Evolutionary conservation across 2,113 vertebrate species (phyloP).

Genomic region (Hydrolagus affinis): DNA sequence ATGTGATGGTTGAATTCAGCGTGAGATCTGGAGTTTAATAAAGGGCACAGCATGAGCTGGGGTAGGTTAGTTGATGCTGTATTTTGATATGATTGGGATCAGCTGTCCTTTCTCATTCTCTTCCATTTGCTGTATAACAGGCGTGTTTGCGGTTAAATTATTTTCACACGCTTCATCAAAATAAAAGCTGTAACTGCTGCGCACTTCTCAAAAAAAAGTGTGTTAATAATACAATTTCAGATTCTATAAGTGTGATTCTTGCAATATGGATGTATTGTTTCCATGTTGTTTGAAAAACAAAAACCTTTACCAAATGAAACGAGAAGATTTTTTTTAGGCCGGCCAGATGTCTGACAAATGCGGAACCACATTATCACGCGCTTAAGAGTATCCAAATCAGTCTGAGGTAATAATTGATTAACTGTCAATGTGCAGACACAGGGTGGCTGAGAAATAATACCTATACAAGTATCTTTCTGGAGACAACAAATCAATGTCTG

Average conservation of each 20-base stretch:
- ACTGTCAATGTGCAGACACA: too few relatives aligned
- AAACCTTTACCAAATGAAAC: background rate
- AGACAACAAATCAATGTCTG: too few relatives aligned
- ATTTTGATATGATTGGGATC: background rate
- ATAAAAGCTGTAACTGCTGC: background rate
- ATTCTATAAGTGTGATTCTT: background rate
- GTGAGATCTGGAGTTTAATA: slow-evolving; percentile 12
- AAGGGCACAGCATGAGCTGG: slow-evolving; percentile 4
- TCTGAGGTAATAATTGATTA: too few relatives aligned
- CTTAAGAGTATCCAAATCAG: too few relatives aligned
- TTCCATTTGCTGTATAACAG: background rate
- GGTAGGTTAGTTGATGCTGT: background rate
- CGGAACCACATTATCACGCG: too few relatives aligned
- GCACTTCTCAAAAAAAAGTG: background rate
- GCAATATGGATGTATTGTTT: background rate
- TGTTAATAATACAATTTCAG: background rate
- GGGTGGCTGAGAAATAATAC: too few relatives aligned
- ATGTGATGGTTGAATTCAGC: slow-evolving; percentile 5
- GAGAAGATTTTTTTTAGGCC: too few relatives aligned
- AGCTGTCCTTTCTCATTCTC: background rate
- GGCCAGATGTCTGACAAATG: too few relatives aligned
- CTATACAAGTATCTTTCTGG: too few relatives aligned
- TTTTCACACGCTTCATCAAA: background rate
- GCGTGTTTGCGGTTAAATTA: background rate
- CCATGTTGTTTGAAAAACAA: background rate